Conservation (phyloP, 2,113 vertebrate species). For the Istiophorus platypterus region DNA sequence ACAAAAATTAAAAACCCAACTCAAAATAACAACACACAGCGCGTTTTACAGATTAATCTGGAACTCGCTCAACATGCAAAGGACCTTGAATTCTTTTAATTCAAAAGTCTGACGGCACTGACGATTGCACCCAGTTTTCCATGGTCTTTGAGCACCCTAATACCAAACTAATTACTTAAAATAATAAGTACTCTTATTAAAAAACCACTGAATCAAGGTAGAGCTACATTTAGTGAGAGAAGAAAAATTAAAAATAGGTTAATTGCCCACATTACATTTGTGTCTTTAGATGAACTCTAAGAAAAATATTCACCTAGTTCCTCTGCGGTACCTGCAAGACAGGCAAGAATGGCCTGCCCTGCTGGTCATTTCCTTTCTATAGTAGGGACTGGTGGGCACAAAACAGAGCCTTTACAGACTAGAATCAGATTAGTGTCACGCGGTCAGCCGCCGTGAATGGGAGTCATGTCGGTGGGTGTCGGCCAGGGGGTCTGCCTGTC, state of each 20-base stretch:
- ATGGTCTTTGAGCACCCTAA: slow-evolving; percentile 39
- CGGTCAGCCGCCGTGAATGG: slow-evolving; percentile 72
- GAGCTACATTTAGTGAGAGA: slow-evolving; percentile 7
- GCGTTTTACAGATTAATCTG: slow-evolving; percentile 14
- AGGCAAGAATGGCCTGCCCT: slow-evolving; percentile 40
- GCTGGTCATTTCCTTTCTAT: slow-evolving; percentile 65
- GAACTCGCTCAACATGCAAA: not conserved
- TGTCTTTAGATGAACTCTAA: slow-evolving; percentile 24
- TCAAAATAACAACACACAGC: slow-evolving; percentile 2
- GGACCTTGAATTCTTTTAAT: not conserved
- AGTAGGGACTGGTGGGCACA: slow-evolving; percentile 39
- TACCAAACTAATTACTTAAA: slow-evolving; percentile 43
- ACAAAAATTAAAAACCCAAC: not conserved
- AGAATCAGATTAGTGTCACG: slow-evolving; percentile 78
- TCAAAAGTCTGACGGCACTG: slow-evolving; percentile 15
- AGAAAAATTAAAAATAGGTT: not conserved
- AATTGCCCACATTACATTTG: not conserved
- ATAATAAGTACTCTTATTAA: slow-evolving; percentile 19
- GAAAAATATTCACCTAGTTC: slow-evolving; percentile 44
- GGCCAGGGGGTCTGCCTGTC: slow-evolving; percentile 61
- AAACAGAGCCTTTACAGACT: slow-evolving; percentile 61
- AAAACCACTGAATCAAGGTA: slow-evolving; percentile 21
- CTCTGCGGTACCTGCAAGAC: slow-evolving; percentile 49
- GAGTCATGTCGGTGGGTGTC: slow-evolving; percentile 70
- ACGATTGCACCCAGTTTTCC: slow-evolving; percentile 11